These are phyloP conservation scores for Congeria kusceri DNA, from an alignment of 2,888 invertebrate species.

Conservation along the genomic window DNA sequence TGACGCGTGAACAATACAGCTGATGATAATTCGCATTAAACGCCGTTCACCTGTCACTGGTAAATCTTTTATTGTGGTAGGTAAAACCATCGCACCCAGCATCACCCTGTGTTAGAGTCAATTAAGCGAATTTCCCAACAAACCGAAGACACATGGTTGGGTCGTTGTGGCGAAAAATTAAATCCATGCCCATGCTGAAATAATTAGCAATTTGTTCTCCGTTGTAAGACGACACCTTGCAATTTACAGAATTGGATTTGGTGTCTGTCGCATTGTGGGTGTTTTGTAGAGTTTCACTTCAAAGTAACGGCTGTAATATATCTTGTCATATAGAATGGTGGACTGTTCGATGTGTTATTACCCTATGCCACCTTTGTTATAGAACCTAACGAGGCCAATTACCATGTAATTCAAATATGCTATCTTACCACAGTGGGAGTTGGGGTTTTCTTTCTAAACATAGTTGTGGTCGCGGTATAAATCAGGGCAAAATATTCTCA, in stretches of 20 bases:
- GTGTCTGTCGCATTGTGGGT: constrained; percentile 14
- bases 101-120: background rate
- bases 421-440: too few species aligned
- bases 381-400: too few species aligned
- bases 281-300: constrained; percentile 2
- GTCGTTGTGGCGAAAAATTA: constrained; percentile 15
- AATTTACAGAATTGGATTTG: constrained; percentile 60
- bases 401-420: too few species aligned
- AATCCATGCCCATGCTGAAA: constrained; percentile 30
- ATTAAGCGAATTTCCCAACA: background rate
- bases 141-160: constrained; percentile 13
- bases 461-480: too few species aligned
- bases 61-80: too few species aligned
- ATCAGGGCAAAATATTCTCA: too few species aligned
- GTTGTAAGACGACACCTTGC: constrained; percentile 21
- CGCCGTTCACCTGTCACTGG: too few species aligned
- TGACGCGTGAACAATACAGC: too few species aligned
- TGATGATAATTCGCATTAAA: too few species aligned
- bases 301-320: constrained; percentile 21
- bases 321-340: background rate
- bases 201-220: constrained; percentile 28
- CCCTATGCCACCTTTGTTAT: background rate
- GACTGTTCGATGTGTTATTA: background rate
- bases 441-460: too few species aligned
- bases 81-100: too few species aligned